Conservation (phyloP, 2,888 invertebrate species). For the Cyclophora punctaria region DNA sequence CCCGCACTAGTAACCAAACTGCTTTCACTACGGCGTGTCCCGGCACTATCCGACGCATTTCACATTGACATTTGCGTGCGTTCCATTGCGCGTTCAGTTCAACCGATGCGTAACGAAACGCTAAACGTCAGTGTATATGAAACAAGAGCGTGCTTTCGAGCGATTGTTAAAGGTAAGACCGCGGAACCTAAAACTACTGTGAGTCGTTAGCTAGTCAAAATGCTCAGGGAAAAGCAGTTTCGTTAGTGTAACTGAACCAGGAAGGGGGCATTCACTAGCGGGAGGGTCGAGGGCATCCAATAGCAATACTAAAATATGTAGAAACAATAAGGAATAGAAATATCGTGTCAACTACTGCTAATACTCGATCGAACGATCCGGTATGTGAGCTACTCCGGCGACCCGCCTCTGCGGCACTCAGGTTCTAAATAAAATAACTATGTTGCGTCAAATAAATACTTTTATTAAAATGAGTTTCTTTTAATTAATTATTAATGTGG, state of each 20-base stretch:
- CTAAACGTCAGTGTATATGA: not conserved
- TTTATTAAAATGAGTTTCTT: slow-evolving; percentile 67
- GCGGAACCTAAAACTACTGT: slow-evolving; percentile 17
- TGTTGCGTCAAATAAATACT: slow-evolving; percentile 61
- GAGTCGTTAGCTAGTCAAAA: slow-evolving; percentile 22
- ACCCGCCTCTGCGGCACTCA: slow-evolving; percentile 19
- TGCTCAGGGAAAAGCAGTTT: slow-evolving; percentile 49
- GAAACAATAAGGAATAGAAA: slow-evolving; percentile 40
- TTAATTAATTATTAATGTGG: slow-evolving; percentile 44
- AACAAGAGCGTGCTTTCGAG: slow-evolving; percentile 13
- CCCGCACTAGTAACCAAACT: slow-evolving; percentile 41
- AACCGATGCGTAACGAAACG: not conserved
- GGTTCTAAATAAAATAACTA: slow-evolving; percentile 61
- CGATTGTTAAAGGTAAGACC: slow-evolving; percentile 14
- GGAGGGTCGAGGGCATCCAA: slow-evolving; percentile 69
- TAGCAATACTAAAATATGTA: slow-evolving; percentile 58
- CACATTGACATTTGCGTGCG: slow-evolving; percentile 24
- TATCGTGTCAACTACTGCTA: slow-evolving; percentile 57
- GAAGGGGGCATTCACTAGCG: slow-evolving; percentile 67
- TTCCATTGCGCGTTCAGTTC: slow-evolving; percentile 26
- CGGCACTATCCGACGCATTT: slow-evolving; percentile 27
- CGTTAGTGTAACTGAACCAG: slow-evolving; percentile 59
- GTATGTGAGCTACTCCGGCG: slow-evolving; percentile 69
- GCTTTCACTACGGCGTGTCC: slow-evolving; percentile 35
- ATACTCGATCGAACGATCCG: slow-evolving; percentile 56